A percentile compares a stretch with the other conserved stretches of the same genome.
Evolutionary conservation across 2,113 vertebrate species (phyloP).

Genomic region (Petaurus breviceps): DNA sequence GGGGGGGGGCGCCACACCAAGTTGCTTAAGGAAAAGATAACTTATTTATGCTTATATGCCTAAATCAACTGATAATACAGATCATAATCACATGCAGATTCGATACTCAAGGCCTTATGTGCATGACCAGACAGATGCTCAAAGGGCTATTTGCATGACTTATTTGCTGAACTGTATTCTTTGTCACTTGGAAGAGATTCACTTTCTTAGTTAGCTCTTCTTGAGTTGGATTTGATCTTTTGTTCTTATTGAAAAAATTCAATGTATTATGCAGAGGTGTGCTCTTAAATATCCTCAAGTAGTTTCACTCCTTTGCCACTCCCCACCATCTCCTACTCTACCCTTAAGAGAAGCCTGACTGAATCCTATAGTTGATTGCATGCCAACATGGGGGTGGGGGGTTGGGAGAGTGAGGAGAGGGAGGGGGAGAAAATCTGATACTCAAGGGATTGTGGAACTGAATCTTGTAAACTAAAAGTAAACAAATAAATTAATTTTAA

Average conservation of each 20-base stretch:
- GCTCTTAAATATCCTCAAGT: background rate
- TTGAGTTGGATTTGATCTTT: background rate
- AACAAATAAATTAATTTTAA: no score
- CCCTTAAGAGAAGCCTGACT: background rate
- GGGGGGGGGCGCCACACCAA: background rate
- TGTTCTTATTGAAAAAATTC: background rate
- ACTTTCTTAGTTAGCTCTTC: background rate
- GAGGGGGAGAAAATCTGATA: no score
- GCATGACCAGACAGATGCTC: background rate
- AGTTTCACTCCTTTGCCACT: background rate
- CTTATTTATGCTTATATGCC: background rate
- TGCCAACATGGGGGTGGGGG: no score
- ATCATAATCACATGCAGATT: background rate
- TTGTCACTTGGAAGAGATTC: background rate
- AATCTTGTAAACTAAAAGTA: no score
- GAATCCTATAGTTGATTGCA: no score
- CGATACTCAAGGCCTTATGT: background rate
- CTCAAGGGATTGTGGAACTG: no score
- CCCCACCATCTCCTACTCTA: no score
- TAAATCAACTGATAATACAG: background rate
- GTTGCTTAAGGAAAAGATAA: background rate
- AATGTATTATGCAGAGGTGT: background rate
- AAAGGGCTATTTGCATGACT: background rate
- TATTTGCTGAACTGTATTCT: background rate
- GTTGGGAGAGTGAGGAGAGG: no score